Base-by-base conservation (phyloP, 2,113 vertebrate genomes). In the Bujurquina vittata region DNA sequence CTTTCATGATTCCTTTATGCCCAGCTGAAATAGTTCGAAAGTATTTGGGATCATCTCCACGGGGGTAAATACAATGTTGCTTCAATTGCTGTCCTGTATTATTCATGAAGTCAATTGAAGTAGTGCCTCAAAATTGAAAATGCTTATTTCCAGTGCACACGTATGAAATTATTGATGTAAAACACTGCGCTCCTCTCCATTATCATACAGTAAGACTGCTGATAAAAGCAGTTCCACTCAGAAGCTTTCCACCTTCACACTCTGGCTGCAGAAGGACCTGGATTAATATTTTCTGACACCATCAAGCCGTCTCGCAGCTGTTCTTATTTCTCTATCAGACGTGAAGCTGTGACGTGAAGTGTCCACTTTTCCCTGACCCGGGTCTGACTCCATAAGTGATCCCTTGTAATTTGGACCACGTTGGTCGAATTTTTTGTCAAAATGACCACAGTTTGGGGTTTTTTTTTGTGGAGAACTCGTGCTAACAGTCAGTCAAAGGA, bases 1-100 rank as follows among this genome's bases (percentile, higher is more conserved):
- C 83, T 93, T 94, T 94, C 91, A 95, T 95, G 93, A 92, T 91
- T 94, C 91, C 91, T 94, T 93, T 91, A 91, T 94, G 93, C 88
- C 87, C 89, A 60, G 89, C 93, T 91, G 87, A 93, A 91, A 94
- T 92, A 90, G 89, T 94, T 93, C 43, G 91, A 94, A 94, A 94
- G 94, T 94, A 90, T 94, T 93, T 91, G 88, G 85, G 90, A 88
- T 92, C 88, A 88, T 93, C 91, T 93, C 93, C 88, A 90, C 49
- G 3, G 92, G 89, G 93, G 85, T 87, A 87, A 94, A 94, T 90
- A 85, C 23, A 61, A 84, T 85, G 87, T 84, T 79, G 80, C 87
- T 88, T 88, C 81, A 88, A 79, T 89, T 89, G 90, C 84, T 81
- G 75, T 87, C 78, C 89, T 94, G 79, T 87, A 89, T 95, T 94